phyloP scores from a whole-genome alignment of 2,888 invertebrate genomes.

The Herminia tarsipennalis region DNA sequence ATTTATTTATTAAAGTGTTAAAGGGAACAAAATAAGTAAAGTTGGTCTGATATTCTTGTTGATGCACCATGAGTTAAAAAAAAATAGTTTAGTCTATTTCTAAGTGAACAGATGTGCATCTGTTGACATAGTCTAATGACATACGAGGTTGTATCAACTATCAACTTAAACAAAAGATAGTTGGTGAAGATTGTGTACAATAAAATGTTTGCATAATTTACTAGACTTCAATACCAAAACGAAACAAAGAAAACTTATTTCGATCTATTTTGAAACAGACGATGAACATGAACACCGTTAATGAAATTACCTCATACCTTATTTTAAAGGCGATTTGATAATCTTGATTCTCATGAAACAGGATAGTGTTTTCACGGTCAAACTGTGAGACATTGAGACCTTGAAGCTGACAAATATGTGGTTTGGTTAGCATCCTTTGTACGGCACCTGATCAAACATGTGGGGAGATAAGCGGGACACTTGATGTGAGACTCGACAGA shows the following conservation, averaged over 20 bases:
- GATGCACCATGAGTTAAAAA: no score
- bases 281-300: constrained; percentile 22
- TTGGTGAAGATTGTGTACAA: no score
- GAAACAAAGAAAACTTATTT: background rate
- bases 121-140: no score
- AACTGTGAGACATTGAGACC: constrained; percentile 58
- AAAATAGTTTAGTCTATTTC: no score
- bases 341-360: constrained; percentile 51
- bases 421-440: constrained; percentile 63
- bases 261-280: background rate
- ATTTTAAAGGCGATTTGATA: constrained; percentile 44
- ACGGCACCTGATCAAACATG: constrained; percentile 83
- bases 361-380: constrained; percentile 71
- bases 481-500: constrained; percentile 78
- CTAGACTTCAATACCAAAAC: background rate
- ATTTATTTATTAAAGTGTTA: no score
- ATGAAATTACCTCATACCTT: constrained; percentile 28
- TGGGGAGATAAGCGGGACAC: constrained; percentile 79
- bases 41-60: no score
- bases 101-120: no score
- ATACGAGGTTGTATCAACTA: no score
- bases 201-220: no score
- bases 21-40: no score
- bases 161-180: no score
- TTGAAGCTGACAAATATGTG: constrained; percentile 66